phyloP scores from a whole-genome alignment of 2,888 invertebrate genomes.

The Scaptomyza cyrtandrae region DNA sequence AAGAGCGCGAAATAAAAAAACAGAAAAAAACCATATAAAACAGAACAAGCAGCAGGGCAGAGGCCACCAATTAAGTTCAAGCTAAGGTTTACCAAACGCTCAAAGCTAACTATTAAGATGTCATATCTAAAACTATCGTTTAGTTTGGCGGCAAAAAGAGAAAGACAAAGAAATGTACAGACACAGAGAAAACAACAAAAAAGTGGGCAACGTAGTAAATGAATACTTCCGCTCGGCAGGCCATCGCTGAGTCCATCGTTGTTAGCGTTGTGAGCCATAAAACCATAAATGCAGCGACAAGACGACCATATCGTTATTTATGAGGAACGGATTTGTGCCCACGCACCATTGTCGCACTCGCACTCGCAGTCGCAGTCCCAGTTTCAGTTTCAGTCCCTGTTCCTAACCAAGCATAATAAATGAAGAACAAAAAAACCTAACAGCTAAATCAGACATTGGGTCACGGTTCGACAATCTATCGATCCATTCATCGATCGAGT shows the following conservation, averaged over 20 bases:
- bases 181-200: constrained; percentile 28
- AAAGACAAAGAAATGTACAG: background rate
- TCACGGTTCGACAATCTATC: constrained; percentile 74
- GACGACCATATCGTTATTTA: constrained; percentile 73
- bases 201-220: constrained; percentile 56
- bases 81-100: constrained; percentile 44
- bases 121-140: constrained; percentile 57
- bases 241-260: constrained; percentile 36
- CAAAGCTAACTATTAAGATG: constrained; percentile 39
- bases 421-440: constrained; percentile 45
- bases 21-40: constrained; percentile 1
- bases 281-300: constrained; percentile 77
- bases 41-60: constrained; percentile 14
- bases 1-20: constrained; percentile 25
- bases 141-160: constrained; percentile 12
- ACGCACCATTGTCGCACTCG: constrained; percentile 45
- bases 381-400: constrained; percentile 9
- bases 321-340: constrained; percentile 56
- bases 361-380: background rate
- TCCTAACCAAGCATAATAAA: constrained; percentile 54
- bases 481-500: constrained; percentile 54
- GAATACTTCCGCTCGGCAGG: constrained; percentile 68
- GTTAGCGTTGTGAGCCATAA: constrained; percentile 72
- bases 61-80: constrained; percentile 33
- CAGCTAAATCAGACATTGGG: constrained; percentile 75